Base-by-base conservation (phyloP, 1,140 invertebrate genomes). In the Potamilus streckersoni region DNA sequence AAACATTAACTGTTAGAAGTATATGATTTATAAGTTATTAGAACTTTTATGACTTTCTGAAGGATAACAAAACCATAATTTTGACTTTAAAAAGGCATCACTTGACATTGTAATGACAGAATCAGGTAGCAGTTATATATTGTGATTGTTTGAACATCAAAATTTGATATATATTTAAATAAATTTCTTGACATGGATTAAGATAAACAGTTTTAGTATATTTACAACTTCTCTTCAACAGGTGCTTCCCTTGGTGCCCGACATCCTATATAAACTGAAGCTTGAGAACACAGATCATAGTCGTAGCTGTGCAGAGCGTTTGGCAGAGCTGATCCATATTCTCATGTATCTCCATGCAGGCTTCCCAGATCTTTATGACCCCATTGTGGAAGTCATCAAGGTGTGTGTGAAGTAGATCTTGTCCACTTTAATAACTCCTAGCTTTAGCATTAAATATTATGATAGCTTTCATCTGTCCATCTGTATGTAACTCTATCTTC, bases 311-410 rank as follows among this genome's bases (percentile, higher is more conserved):
- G 63, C 86, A 5, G 64, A 66, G 5, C 59, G 79, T 60, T 31
- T 88, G 31, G 78, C 80, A 16, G 79, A 83, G 67, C 70, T 89
- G 2, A 31, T 88, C 15, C 83, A 89, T 66, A 82, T 80, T 59
- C 77, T 86, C 38, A 88, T 90, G 80, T 83, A 86, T 70, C 78
- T 85, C 14, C 87, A 90, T 79, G 80, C 86, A 60, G 89, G 89
- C 15, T 90, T 87, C 71, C 89, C 89, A 61, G 87, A 90, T 23
- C 80, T 89, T 5, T 90, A 90, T 69, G 86, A 88, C 66, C 87
- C 88, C 8, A 62, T 89, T 19, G 74, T 88, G 19, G 84, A 87
- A 27, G 73, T 78, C 2, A 82, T 90, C 2, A 87, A 88, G 83
- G 89, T 89, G 38, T 49, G 89, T 89, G 38, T 49, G 38, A 75